Conservation (phyloP, 2,113 vertebrate genomes). For the Zapus hudsonius region DNA sequence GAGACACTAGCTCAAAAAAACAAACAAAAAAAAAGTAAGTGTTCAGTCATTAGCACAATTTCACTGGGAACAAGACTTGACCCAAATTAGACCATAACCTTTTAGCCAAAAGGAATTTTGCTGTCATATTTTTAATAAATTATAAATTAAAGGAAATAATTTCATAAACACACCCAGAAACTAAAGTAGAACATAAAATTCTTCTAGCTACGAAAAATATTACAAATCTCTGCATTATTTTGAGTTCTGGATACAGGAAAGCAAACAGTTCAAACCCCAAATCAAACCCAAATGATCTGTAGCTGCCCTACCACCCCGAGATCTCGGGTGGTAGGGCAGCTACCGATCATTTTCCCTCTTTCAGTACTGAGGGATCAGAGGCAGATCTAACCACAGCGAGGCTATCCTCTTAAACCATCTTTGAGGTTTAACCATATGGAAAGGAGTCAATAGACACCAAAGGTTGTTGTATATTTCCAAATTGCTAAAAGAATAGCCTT, state of each 20-base stretch:
- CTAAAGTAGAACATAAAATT: background rate
- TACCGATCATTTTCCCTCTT: background rate
- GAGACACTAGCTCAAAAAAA: too few relatives aligned
- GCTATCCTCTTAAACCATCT: background rate
- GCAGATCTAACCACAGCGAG: background rate
- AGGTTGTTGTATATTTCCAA: background rate
- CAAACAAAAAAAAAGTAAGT: too few relatives aligned
- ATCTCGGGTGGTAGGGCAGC: background rate
- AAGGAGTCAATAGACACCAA: background rate
- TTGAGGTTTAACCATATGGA: background rate
- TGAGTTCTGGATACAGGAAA: background rate
- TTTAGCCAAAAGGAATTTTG: background rate
- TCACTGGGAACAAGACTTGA: background rate
- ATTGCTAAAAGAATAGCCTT: background rate
- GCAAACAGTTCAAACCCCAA: background rate
- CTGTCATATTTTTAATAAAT: background rate
- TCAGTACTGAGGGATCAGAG: background rate
- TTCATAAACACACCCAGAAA: background rate
- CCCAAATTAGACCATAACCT: background rate
- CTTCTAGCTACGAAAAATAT: background rate
- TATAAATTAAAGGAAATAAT: background rate
- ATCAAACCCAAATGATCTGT: background rate
- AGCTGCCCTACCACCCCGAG: too few relatives aligned
- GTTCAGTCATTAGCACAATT: too few relatives aligned
- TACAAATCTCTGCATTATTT: background rate